Evolutionary conservation across 2,113 vertebrate species (phyloP).

Genomic region (Saimiri boliviensis): DNA sequence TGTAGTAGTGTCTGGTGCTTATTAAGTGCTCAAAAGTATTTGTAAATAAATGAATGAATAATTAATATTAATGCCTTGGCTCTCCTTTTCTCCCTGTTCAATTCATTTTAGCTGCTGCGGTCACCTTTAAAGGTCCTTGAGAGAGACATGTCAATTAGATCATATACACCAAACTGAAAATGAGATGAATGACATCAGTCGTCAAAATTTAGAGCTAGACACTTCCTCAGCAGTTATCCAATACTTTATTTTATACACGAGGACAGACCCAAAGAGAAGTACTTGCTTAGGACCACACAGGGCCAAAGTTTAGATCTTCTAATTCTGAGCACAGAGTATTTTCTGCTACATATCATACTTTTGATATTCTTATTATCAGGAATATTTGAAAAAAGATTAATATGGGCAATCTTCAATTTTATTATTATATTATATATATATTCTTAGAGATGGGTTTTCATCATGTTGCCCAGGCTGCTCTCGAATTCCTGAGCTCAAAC

Average conservation of each 20-base stretch:
- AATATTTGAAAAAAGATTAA: neutral
- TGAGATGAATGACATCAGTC: neutral
- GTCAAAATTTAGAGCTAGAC: neutral
- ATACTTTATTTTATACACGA: neutral
- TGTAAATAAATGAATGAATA: neutral
- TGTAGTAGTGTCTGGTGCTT: neutral
- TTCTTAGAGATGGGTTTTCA: too few species aligned
- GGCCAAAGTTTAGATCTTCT: neutral
- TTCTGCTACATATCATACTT: neutral
- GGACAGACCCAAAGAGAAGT: neutral
- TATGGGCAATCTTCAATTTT: neutral
- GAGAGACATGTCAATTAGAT: neutral
- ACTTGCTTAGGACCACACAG: neutral
- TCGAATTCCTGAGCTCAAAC: too few species aligned
- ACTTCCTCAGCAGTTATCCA: neutral
- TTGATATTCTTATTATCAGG: neutral
- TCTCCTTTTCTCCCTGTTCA: neutral
- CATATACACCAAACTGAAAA: neutral
- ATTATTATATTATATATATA: too few species aligned
- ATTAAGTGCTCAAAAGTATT: neutral
- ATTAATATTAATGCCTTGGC: neutral
- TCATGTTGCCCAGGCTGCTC: too few species aligned
- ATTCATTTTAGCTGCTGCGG: neutral
- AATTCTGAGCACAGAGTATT: neutral
- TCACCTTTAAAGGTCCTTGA: neutral